phyloP scores from a whole-genome alignment of 2,888 invertebrate species.

The Idaea straminata region DNA sequence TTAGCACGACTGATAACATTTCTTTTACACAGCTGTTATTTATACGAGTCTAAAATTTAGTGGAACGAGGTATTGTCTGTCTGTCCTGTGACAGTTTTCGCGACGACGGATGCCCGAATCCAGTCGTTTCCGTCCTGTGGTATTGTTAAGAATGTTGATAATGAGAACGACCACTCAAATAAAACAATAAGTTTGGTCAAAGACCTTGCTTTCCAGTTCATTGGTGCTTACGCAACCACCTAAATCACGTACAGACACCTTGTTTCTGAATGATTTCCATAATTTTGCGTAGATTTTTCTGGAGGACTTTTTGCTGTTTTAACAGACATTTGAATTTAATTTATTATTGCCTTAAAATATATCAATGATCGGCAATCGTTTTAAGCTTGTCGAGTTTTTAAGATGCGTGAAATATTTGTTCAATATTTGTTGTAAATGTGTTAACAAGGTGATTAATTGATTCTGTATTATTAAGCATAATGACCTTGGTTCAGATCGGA shows the following conservation, averaged over 20 bases:
- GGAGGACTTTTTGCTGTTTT: conserved; percentile 14
- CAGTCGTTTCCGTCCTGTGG: conserved; percentile 76
- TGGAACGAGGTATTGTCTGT: conserved; percentile 69
- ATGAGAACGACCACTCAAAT: conserved; percentile 70
- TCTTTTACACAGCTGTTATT: conserved; percentile 67
- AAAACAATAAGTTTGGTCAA: conserved; percentile 68
- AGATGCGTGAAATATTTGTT: conserved; percentile 20
- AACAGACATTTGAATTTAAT: neutral
- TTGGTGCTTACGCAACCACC: conserved; percentile 70
- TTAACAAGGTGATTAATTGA: conserved; percentile 55
- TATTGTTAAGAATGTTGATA: conserved; percentile 75
- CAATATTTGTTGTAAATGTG: conserved; percentile 44
- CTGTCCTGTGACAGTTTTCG: conserved; percentile 70
- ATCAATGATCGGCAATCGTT: neutral
- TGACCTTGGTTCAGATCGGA: conserved; percentile 65
- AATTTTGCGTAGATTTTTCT: conserved; percentile 36
- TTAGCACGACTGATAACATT: conserved; percentile 71
- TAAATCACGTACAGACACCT: conserved; percentile 56
- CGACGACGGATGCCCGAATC: conserved; percentile 55
- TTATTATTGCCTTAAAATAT: neutral
- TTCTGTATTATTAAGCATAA: conserved; percentile 54
- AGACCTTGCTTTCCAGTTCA: conserved; percentile 80
- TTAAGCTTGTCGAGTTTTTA: neutral
- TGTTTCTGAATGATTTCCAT: conserved; percentile 54
- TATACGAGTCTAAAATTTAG: conserved; percentile 71